Evolutionary conservation across 2,888 invertebrate species (phyloP).

Genomic region (Selenia dentaria): DNA sequence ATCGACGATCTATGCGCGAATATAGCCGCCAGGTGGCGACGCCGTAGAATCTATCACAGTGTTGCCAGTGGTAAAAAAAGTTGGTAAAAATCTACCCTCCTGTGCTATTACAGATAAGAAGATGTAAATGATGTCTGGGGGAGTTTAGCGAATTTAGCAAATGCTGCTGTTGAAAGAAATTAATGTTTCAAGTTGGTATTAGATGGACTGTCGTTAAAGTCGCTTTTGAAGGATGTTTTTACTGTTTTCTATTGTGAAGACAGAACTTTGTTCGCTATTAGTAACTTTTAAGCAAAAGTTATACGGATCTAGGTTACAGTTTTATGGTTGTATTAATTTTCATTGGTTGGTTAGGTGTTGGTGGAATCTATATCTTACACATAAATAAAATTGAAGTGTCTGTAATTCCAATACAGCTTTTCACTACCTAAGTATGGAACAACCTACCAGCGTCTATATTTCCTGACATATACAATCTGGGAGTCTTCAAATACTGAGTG

Average conservation of each 20-base stretch:
- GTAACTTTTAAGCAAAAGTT: background rate
- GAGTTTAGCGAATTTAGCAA: constrained; percentile 65
- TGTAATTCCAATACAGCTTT: no score
- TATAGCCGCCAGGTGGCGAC: constrained; percentile 33
- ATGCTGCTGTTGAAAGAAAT: constrained; percentile 65
- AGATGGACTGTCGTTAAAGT: constrained; percentile 22
- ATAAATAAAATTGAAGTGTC: no score
- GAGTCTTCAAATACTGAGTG: no score
- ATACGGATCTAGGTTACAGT: no score
- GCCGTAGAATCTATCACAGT: constrained; percentile 27
- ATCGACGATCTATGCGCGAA: constrained; percentile 34
- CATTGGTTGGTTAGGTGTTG: no score
- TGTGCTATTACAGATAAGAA: constrained; percentile 67
- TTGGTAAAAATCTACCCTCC: constrained; percentile 47
- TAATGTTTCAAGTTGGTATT: constrained; percentile 49
- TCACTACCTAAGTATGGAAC: no score
- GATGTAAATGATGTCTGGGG: constrained; percentile 72
- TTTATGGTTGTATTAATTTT: no score
- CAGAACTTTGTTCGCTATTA: background rate
- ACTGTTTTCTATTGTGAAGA: background rate
- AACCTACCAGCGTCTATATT: no score
- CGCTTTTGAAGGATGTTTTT: constrained; percentile 11
- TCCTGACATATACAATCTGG: no score
- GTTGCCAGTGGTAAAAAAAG: constrained; percentile 26
- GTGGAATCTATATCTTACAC: no score